Conservation (phyloP, 2,797 vertebrate species). For the Peromyscus aztecus region DNA sequence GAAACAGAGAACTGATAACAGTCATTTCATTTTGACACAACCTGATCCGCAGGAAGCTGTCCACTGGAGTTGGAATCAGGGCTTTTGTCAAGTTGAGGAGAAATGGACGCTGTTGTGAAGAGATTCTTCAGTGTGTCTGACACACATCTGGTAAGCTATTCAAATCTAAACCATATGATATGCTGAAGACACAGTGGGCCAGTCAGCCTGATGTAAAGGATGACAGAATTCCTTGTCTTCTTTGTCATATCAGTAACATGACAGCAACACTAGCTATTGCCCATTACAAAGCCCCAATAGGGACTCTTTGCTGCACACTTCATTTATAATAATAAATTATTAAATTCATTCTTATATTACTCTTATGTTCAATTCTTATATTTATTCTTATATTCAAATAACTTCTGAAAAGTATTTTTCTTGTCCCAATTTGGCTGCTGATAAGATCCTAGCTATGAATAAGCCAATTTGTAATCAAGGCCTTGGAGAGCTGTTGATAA, state of each 20-base stretch:
- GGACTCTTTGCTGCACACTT: not conserved
- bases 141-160: not conserved
- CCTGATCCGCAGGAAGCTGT: not conserved
- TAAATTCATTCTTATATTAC: too few species aligned
- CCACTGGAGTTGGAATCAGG: not conserved
- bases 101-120: accelerated
- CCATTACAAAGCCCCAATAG: not conserved
- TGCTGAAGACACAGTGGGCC: not conserved
- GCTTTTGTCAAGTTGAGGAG: not conserved
- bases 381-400: not conserved
- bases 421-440: not conserved
- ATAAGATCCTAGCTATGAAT: not conserved
- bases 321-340: not conserved
- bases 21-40: not conserved
- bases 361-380: not conserved
- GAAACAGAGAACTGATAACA: not conserved
- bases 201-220: not conserved
- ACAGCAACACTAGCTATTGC: not conserved
- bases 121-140: not conserved
- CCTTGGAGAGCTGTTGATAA: not conserved
- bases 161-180: not conserved
- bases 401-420: not conserved
- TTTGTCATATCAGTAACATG: not conserved
- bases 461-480: not conserved
- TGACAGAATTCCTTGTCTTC: not conserved